Base-by-base conservation (phyloP, 2,888 invertebrate species). In the Polyommatus iphigenia region DNA sequence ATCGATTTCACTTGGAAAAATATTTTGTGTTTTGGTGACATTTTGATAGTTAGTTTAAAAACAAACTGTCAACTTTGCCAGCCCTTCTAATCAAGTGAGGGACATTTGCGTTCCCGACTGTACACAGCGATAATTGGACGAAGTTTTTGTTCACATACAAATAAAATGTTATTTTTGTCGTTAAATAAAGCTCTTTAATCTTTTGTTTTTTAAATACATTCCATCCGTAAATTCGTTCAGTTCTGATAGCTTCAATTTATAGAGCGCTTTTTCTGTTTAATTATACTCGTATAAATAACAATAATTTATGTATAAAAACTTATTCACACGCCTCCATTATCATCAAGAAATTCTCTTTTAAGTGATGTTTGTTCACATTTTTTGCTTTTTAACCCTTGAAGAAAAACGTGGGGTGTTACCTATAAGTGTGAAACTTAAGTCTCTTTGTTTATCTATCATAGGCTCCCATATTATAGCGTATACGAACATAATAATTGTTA, bases 241-340 rank as follows among this genome's bases (percentile, higher is more conserved):
- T 73, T 46, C 73, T 73, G 73, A 73, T 73, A 73, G 73, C 73
- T 73, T 73, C 46, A 91, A 90, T 89, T 88, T 86, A 88, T 89
- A 87, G 89, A 87, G 87, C 91, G 91, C 88, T 92, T 92, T 54
- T 90, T 85, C 87, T 89, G 91, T 89, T 91, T 73, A 73, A 73
- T 73, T 73, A 73, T 73, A 90, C 73, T 46, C 73, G 73, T 41
- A 46, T 46, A 73, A 20, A 46, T 73, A 73, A 67, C 67, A 67
- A 67, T 67, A 67, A 67, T 29, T 67, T 67, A 67, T 67, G 67
- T 29, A 67, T 32, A 67, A 67, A 67, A 32, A 67, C 67, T 67
- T 67, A 67, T 67, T 67, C 29, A 67, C 29, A 20, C 15, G n/a
- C 7, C 41, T 24, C 46, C 72, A 7, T n/a, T 41, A 20, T 72